Evolutionary conservation across 2,888 invertebrate species (phyloP), one percentile per base, ranked within the genome.

Genomic region (Polyommatus icarus): DNA sequence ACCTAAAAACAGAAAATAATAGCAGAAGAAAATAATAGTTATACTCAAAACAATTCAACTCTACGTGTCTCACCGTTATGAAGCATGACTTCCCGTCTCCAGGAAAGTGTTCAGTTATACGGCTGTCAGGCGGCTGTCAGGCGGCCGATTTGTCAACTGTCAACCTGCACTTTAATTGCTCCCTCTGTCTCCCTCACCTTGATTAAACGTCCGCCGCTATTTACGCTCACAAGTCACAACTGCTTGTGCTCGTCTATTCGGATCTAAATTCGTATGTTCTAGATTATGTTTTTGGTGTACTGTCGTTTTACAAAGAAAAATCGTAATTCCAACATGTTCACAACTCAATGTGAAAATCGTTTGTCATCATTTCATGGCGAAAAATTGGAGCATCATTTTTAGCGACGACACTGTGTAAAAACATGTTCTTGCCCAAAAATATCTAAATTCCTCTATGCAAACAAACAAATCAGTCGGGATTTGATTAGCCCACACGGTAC

Each of bases 151-250:
- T 89, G 91, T 92, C 92, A 90, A 82, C 86, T 90, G 92, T 91
- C 92, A 90, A 90, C 90, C 89, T 90, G 89, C 84, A 86, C 87
- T 88, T 89, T 91, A 91, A 92, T 93, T 91, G 89, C 79, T 80
- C 80, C 78, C 80, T 40, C 79, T 77, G 77, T 82, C 78, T 82
- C 82, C 84, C 82, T 83, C 54, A 91, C 92, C 92, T 91, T 92
- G 91, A 92, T 91, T 91, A 91, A 90, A 90, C 86, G 85, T 79
- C 83, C 79, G 81, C 77, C 46, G 79, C 86, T 90, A 89, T 90
- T 87, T 87, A 88, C 89, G 88, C 80, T 79, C 78, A 78, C 81
- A 81, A 82, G 80, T 79, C 78, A 78, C 81, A 81, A 82, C 78
- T 54, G 54, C 54, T 79, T 72, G 77, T 76, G 81, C 78, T 82